Evolutionary conservation across 1,140 invertebrate species (phyloP).

Genomic region (Drosophila yakuba): DNA sequence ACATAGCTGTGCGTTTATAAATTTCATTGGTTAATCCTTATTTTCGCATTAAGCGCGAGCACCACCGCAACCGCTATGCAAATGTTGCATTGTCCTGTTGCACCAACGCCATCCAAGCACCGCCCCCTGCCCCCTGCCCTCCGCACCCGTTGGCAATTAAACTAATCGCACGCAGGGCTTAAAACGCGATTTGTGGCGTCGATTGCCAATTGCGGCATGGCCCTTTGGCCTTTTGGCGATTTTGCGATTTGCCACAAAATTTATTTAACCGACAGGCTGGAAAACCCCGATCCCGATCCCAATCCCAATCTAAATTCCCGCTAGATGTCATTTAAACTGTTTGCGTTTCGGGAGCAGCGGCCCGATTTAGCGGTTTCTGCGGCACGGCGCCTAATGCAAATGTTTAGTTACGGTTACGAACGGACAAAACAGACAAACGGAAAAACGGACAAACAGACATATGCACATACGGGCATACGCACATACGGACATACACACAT

Average conservation of each 20-base stretch:
- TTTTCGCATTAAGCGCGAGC: conserved; percentile 75
- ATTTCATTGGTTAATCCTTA: conserved; percentile 84
- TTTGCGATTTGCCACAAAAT: conserved; percentile 65
- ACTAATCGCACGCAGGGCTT: conserved; percentile 84
- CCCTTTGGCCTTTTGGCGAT: conserved; percentile 37
- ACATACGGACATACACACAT: too few relatives aligned
- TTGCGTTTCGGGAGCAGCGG: conserved; percentile 57
- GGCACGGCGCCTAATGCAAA: conserved; percentile 65
- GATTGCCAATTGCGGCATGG: conserved; percentile 63
- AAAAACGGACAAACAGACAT: neutral
- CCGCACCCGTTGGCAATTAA: conserved; percentile 67
- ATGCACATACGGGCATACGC: too few relatives aligned
- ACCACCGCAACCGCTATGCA: conserved; percentile 59
- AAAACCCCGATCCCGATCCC: neutral
- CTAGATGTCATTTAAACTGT: conserved; percentile 67
- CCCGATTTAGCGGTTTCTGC: conserved; percentile 66
- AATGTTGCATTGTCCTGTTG: conserved; percentile 74
- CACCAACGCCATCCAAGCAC: conserved; percentile 23
- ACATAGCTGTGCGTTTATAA: conserved; percentile 71
- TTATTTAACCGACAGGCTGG: conserved; percentile 60
- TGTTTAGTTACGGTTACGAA: conserved; percentile 68
- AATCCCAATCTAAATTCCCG: neutral
- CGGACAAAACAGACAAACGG: neutral
- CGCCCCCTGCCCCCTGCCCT: neutral
- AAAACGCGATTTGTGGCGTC: conserved; percentile 82